Base-by-base conservation (phyloP, 2,888 invertebrate genomes). In the Dryobota labecula region DNA sequence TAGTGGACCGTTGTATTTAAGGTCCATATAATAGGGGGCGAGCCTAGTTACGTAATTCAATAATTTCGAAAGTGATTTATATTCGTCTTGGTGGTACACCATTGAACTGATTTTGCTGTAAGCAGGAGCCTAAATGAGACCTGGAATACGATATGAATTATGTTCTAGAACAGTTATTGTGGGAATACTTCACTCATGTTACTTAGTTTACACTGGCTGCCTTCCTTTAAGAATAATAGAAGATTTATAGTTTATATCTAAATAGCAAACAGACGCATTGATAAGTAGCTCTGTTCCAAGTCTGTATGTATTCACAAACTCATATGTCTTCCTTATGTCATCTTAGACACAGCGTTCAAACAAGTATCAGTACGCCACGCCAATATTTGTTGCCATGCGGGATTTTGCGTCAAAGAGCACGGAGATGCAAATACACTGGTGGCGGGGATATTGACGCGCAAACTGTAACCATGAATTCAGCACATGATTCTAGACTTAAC, bases 331-430 rank as follows among this genome's bases (percentile, higher is more conserved):
- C 38, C 56, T 38, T 49, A 13, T 30, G 15, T 24, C 24, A 45
- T 24, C 24, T 58, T n/a, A 73, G 45, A 77, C n/a, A 41, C 9
- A 33, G 56, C 9, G 24, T 49, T 45, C 78, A 72, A 78, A 78
- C 56, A 78, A 61, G 36, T 38, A 38, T 38, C n/a, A 30, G 61
- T 62, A 51, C n/a, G 27, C 45, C 30, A 27, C 24, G 38, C 45
- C 53, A 75, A 78, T 73, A 73, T 75, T 78, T 62, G 56, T 78
- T 24, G 6, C 53, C 6, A 77, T 51, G 62, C 41, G 51, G 51
- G 56, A 72, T 36, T 57, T 7, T 9, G 15, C 33, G 45, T 41
- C 75, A 78, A 36, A 53, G 20, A 78, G 2, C 18, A 56, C 9
- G 30, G 5, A 51, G 13, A 58, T 20, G 7, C 1, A 18, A 20